A percentile compares a stretch with the other conserved stretches of the same genome.
These are phyloP conservation scores for Vulpes lagopus DNA, from an alignment of 2,113 vertebrate genomes.

Conservation along the genomic window DNA sequence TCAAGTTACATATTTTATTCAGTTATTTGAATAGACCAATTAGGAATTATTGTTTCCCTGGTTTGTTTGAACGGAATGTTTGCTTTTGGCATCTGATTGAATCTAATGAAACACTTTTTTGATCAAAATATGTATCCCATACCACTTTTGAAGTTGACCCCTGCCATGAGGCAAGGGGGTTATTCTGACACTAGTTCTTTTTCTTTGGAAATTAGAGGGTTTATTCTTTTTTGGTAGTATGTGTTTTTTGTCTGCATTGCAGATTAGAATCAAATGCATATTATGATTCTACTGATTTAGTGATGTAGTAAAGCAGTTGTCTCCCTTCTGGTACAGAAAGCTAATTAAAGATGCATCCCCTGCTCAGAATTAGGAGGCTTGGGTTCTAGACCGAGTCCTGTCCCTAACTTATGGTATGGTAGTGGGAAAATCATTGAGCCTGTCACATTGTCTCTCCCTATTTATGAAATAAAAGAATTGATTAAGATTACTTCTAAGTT, in stretches of 20 bases:
- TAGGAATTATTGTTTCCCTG: constrained; percentile 30
- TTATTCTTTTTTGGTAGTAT: background rate
- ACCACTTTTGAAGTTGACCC: background rate
- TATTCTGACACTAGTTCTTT: background rate
- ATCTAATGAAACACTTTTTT: constrained; percentile 47
- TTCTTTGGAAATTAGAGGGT: constrained; percentile 47
- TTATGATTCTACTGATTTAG: background rate
- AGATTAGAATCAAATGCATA: constrained; percentile 41
- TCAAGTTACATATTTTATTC: background rate
- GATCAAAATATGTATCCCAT: background rate
- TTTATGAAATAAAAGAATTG: constrained; percentile 2
- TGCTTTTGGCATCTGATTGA: constrained; percentile 28
- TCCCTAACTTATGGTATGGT: background rate
- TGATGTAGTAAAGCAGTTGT: background rate
- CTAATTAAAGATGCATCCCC: background rate
- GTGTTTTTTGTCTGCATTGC: constrained; percentile 26
- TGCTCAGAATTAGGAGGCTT: background rate
- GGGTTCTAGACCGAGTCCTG: background rate
- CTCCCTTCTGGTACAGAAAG: background rate
- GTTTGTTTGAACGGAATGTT: constrained; percentile 10
- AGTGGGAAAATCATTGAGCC: background rate
- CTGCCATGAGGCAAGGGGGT: background rate
- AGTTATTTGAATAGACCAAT: background rate
- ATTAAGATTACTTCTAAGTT: constrained; percentile 13
- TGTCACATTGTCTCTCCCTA: background rate